Evolutionary conservation across 2,797 vertebrate genomes (phyloP).

Genomic region (Acanthurus lineatus): DNA sequence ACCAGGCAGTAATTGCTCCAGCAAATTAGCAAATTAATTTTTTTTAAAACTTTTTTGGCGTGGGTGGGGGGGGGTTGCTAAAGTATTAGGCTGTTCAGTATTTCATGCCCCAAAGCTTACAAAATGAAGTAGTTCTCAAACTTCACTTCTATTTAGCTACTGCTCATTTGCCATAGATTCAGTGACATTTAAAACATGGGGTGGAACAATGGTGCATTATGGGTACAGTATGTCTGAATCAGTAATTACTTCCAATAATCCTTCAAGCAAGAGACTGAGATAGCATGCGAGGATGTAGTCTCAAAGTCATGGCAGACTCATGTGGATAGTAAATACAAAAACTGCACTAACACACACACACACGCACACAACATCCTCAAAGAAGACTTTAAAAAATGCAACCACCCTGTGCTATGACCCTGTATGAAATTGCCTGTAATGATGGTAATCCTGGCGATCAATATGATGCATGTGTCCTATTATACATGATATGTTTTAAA

Average conservation of each 20-base stretch:
- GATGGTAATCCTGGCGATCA: slow-evolving; percentile 23
- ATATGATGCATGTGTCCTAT: slow-evolving; percentile 21
- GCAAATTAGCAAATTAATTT: slow-evolving; percentile 75
- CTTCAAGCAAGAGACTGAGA: slow-evolving; percentile 34
- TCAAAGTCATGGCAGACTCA: slow-evolving; percentile 15
- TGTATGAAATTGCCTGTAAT: slow-evolving; percentile 33
- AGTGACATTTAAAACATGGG: slow-evolving; percentile 73
- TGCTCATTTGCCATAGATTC: slow-evolving; percentile 68
- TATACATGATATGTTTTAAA: neutral
- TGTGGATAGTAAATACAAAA: slow-evolving; percentile 25
- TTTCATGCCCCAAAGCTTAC: slow-evolving; percentile 41
- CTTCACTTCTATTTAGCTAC: slow-evolving; percentile 46
- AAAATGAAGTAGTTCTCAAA: slow-evolving; percentile 39
- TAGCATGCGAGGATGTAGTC: slow-evolving; percentile 21
- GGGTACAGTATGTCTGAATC: slow-evolving; percentile 62
- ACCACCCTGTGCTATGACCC: slow-evolving; percentile 9
- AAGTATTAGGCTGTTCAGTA: slow-evolving; percentile 25
- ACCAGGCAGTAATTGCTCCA: slow-evolving; percentile 72
- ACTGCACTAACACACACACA: neutral
- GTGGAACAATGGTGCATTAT: slow-evolving; percentile 60
- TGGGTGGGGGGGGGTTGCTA: neutral
- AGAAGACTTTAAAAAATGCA: slow-evolving; percentile 20
- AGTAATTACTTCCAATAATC: slow-evolving; percentile 43
- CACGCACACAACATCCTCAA: slow-evolving; percentile 8
- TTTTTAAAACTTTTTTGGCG: slow-evolving; percentile 20